Evolutionary conservation across 92 coral and sea anemone species (phyloP).

Genomic region (Heliopora coerulea): DNA sequence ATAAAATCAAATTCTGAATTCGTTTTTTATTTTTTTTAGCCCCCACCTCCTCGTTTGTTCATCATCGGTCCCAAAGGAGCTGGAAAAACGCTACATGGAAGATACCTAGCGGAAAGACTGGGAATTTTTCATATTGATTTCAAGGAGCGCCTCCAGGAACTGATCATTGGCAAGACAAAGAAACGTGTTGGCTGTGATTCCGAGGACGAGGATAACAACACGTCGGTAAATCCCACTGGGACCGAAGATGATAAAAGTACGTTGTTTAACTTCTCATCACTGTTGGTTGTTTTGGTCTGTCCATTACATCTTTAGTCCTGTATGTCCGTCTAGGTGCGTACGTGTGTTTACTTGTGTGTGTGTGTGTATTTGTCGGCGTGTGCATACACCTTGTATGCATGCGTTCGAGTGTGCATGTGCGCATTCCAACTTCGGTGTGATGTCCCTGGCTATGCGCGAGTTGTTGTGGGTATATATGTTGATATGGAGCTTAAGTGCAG

Average conservation of each 20-base stretch:
- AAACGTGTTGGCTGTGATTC: constrained; percentile 96
- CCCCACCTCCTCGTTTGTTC: constrained; percentile 88
- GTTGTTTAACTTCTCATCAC: not conserved
- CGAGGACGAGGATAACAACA: constrained; percentile 65
- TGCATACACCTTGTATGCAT: no score
- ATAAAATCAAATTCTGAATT: not conserved
- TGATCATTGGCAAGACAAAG: constrained; percentile 96
- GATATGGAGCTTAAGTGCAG: no score
- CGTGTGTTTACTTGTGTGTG: no score
- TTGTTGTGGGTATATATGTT: no score
- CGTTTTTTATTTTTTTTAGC: constrained; percentile 41
- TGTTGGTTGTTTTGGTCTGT: not conserved
- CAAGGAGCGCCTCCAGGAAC: constrained; percentile 91
- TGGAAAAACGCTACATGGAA: constrained; percentile 90
- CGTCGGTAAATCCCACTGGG: not conserved
- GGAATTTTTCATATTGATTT: constrained; percentile 95
- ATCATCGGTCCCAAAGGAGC: constrained; percentile 96
- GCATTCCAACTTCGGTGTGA: no score
- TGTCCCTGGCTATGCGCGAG: no score
- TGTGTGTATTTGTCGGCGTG: no score
- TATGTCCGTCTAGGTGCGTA: no score
- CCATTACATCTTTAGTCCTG: no score
- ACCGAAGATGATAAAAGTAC: constrained; percentile 50
- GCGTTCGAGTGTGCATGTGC: no score
- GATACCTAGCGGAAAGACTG: constrained; percentile 77